These are phyloP conservation scores for Boloria euphrosyne DNA, from an alignment of 2,888 invertebrate genomes.

Conservation along the genomic window DNA sequence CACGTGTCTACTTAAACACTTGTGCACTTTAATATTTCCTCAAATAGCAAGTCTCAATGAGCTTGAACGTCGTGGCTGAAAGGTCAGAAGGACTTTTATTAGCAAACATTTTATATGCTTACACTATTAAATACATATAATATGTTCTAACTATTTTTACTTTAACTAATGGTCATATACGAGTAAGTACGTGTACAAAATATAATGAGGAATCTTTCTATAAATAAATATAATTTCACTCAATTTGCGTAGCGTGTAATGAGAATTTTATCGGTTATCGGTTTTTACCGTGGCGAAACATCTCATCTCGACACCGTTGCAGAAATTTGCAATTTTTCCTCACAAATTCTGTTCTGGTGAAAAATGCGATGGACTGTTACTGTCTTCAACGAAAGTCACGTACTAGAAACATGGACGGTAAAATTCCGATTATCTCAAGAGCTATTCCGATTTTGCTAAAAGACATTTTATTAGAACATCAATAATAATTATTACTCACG, in stretches of 20 bases:
- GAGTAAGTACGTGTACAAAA: no score
- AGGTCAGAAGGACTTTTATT: no score
- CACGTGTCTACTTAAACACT: not conserved
- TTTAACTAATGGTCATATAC: no score
- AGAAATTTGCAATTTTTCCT: slow-evolving; percentile 67
- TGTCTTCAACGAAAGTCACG: slow-evolving; percentile 66
- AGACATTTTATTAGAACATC: slow-evolving; percentile 8
- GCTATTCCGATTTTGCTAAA: slow-evolving; percentile 27
- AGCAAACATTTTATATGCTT: no score
- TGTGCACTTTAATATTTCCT: not conserved
- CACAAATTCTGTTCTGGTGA: slow-evolving; percentile 61
- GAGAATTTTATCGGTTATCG: slow-evolving; percentile 49
- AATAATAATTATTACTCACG: not conserved
- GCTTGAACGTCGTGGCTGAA: no score
- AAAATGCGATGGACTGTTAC: slow-evolving; percentile 61
- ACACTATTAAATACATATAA: no score
- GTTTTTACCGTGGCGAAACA: slow-evolving; percentile 49
- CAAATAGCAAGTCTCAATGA: no score
- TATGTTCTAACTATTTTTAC: no score
- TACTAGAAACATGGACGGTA: slow-evolving; percentile 57
- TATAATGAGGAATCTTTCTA: not conserved
- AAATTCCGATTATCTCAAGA: slow-evolving; percentile 56
- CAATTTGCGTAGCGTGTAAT: slow-evolving; percentile 46
- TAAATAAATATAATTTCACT: slow-evolving; percentile 28
- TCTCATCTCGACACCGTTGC: slow-evolving; percentile 51